These are phyloP conservation scores for Nemapogon koenigi DNA, from an alignment of 2,888 invertebrate species.

Conservation along the genomic window DNA sequence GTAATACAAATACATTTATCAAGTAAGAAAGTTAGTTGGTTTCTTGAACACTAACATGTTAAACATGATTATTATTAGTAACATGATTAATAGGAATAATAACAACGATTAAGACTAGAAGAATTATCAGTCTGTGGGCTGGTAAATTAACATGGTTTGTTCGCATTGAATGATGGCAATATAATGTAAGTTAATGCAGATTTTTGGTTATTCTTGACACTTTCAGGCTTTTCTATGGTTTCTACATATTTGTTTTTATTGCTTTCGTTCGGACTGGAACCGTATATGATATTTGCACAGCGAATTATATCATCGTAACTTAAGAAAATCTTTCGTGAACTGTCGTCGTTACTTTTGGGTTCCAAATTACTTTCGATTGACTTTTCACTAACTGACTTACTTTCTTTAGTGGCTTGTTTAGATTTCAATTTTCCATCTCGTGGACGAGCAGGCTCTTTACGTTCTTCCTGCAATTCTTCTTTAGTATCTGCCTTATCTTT, in stretches of 20 bases:
- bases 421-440: constrained; percentile 29
- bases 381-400: neutral
- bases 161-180: constrained; percentile 22
- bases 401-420: neutral
- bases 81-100: neutral
- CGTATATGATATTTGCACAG: constrained; percentile 26
- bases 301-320: constrained; percentile 11
- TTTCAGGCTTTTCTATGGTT: constrained; percentile 6
- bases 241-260: no score
- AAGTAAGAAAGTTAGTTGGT: no score
- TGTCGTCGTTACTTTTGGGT: neutral
- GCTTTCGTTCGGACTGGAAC: constrained; percentile 17
- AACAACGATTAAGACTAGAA: neutral
- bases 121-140: neutral
- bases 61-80: neutral
- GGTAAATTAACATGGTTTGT: constrained; percentile 28
- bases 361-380: neutral
- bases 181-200: constrained; percentile 47
- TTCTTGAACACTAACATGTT: no score
- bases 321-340: constrained; percentile 6
- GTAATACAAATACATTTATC: no score
- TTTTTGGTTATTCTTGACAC: constrained; percentile 17
- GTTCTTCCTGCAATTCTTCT: constrained; percentile 11
- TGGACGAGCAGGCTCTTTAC: constrained; percentile 25
- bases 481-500: constrained; percentile 2